Evolutionary conservation across 2,797 vertebrate genomes (phyloP).

Genomic region (Typhlichthys eigenmanni): DNA sequence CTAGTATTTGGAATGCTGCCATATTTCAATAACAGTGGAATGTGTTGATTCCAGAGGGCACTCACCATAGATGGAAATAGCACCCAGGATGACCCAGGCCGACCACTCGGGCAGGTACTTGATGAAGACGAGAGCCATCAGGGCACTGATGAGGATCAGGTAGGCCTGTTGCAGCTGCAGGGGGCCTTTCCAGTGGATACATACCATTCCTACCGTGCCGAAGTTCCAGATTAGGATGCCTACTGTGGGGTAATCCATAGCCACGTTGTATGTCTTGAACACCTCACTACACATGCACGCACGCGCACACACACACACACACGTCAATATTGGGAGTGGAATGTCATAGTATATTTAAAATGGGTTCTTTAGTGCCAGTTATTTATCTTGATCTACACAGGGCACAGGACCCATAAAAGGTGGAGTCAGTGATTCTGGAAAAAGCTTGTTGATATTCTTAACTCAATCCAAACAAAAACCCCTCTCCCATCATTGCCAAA

Average conservation of each 20-base stretch:
- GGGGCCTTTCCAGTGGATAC: constrained; percentile 96
- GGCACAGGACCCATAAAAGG: background rate
- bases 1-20: too few relatives aligned
- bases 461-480: too few relatives aligned
- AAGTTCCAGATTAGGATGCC: constrained; percentile 94
- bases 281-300: constrained; percentile 80
- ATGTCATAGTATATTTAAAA: too few relatives aligned
- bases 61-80: constrained; percentile 94
- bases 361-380: too few relatives aligned
- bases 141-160: constrained; percentile 93
- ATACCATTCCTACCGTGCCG: constrained; percentile 94
- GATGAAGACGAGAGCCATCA: constrained; percentile 97
- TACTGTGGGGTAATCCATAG: constrained; percentile 92
- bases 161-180: constrained; percentile 93
- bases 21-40: background rate
- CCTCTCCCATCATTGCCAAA: too few relatives aligned
- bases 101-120: constrained; percentile 97
- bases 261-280: constrained; percentile 92
- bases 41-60: background rate
- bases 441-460: too few relatives aligned
- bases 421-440: too few relatives aligned
- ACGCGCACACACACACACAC: background rate
- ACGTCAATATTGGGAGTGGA: too few relatives aligned
- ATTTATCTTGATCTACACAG: background rate
- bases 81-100: constrained; percentile 93